These are phyloP conservation scores for Synanthedon vespiformis DNA, from an alignment of 2,888 invertebrate genomes.

Conservation along the genomic window DNA sequence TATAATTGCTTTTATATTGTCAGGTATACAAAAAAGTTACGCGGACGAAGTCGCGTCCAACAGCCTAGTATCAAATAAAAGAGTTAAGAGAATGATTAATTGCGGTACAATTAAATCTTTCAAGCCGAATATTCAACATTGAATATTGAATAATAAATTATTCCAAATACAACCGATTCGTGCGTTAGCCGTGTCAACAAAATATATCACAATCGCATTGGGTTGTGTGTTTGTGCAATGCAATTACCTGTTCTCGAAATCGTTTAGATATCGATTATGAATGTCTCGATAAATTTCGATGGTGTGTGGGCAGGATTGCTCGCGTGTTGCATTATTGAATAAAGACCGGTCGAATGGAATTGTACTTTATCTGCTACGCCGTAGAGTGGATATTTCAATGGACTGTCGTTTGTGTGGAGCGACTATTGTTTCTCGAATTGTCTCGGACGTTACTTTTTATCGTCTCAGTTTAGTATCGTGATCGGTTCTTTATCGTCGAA, in stretches of 20 bases:
- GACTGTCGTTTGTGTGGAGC: slow-evolving; percentile 15
- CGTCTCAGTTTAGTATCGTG: neutral
- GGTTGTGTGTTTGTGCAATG: slow-evolving; percentile 1
- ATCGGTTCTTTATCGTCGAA: neutral
- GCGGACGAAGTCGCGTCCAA: too few relatives aligned
- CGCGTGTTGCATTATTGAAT: slow-evolving; percentile 5
- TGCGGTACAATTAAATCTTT: too few relatives aligned
- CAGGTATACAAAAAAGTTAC: too few relatives aligned
- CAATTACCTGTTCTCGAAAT: slow-evolving; percentile 10
- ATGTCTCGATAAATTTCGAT: slow-evolving; percentile 24
- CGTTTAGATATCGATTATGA: slow-evolving; percentile 17
- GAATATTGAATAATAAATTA: too few relatives aligned
- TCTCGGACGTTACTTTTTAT: slow-evolving; percentile 51
- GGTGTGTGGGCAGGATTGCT: slow-evolving; percentile 22
- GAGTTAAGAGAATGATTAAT: too few relatives aligned
- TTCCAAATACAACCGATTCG: neutral
- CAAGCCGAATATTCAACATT: too few relatives aligned
- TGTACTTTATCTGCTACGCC: neutral
- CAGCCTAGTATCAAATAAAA: too few relatives aligned
- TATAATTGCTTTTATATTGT: too few relatives aligned
- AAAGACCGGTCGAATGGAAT: neutral
- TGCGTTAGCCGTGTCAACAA: neutral
- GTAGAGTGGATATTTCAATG: neutral
- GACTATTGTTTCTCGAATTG: slow-evolving; percentile 50
- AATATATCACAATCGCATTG: slow-evolving; percentile 4